Conservation (phyloP, 2,797 vertebrate genomes). For the Chloroceryle inda region DNA sequence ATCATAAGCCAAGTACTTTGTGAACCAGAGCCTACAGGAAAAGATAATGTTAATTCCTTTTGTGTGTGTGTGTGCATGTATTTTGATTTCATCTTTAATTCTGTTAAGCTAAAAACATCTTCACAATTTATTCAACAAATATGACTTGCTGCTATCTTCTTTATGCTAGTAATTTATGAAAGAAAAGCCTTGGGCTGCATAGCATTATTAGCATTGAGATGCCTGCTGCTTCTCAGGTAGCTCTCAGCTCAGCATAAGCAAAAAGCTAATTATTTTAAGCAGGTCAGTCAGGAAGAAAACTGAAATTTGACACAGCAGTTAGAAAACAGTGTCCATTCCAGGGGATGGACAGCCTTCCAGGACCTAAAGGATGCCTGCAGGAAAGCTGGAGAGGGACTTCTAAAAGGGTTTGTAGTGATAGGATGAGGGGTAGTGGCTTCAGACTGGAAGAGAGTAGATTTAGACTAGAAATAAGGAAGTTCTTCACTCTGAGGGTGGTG, state of each 20-base stretch:
- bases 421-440: no score
- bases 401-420: neutral
- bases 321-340: neutral
- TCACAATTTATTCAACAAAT: constrained; percentile 50
- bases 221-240: constrained; percentile 68
- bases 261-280: constrained; percentile 66
- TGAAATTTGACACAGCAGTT: neutral
- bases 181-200: constrained; percentile 50
- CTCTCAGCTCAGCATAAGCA: constrained; percentile 61
- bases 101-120: constrained; percentile 32
- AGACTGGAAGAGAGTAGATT: neutral
- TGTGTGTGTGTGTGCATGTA: neutral
- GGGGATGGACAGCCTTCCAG: neutral
- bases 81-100: constrained; percentile 46
- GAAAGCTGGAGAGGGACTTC: no score
- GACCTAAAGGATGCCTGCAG: neutral
- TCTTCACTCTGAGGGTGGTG: neutral
- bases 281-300: constrained; percentile 46
- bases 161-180: constrained; percentile 32
- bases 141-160: constrained; percentile 27
- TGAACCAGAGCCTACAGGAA: neutral
- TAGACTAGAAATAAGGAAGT: neutral
- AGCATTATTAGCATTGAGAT: constrained; percentile 38
- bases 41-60: neutral
- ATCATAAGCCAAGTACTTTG: neutral